Evolutionary conservation across 2,888 invertebrate species (phyloP).

Genomic region (Oscheius onirici): DNA sequence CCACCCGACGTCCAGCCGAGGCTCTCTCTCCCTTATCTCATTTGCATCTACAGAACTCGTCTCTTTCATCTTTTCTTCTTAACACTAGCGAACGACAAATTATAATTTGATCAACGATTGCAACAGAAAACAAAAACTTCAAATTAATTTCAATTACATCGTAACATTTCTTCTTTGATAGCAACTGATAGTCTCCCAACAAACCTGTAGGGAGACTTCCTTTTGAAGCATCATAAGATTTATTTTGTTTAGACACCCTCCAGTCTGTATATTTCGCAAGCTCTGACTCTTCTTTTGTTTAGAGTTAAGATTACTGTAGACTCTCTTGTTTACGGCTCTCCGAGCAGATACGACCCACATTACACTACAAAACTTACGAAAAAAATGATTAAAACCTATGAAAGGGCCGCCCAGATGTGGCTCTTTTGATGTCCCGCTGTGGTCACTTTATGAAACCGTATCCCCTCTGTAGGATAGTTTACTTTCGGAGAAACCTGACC

Average conservation of each 20-base stretch:
- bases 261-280: too few relatives aligned
- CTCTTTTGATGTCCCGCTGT: conserved; percentile 7
- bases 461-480: conserved; percentile 10
- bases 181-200: too few relatives aligned
- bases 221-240: too few relatives aligned
- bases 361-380: background rate
- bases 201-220: too few relatives aligned
- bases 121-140: too few relatives aligned
- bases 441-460: background rate
- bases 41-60: conserved; percentile 11
- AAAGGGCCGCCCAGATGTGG: background rate
- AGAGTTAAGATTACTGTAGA: background rate
- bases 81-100: too few relatives aligned
- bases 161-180: background rate
- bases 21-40: conserved; percentile 18
- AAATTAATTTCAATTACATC: too few relatives aligned
- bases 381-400: background rate
- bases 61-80: conserved; percentile 3
- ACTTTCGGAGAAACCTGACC: conserved; percentile 19
- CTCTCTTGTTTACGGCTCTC: background rate
- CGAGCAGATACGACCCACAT: background rate
- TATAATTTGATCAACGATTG: too few relatives aligned
- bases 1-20: conserved; percentile 22
- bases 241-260: background rate
- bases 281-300: background rate